Conservation (phyloP, 2,888 invertebrate species). For the Synanthedon andrenaeformis region DNA sequence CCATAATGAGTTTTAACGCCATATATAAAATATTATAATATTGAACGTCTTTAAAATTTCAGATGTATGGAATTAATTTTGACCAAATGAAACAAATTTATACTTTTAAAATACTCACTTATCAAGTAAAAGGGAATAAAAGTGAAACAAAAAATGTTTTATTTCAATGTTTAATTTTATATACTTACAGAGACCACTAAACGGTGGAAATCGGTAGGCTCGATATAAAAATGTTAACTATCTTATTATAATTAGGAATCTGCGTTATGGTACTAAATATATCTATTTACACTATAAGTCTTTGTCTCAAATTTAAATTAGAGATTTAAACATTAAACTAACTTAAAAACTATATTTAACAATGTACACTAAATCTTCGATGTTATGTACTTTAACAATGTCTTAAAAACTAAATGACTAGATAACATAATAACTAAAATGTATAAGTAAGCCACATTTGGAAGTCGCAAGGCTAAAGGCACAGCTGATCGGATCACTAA, state of each 20-base stretch:
- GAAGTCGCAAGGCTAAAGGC: conserved; percentile 57
- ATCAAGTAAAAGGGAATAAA: neutral
- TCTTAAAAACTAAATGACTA: conserved; percentile 56
- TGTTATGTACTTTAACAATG: conserved; percentile 17
- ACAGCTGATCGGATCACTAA: conserved; percentile 56
- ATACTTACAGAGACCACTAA: conserved; percentile 37
- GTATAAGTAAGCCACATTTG: conserved; percentile 30
- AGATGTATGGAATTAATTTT: neutral
- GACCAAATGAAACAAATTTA: neutral
- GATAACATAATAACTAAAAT: conserved; percentile 51
- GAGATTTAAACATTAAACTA: neutral
- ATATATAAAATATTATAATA: too few species aligned
- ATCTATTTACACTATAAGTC: conserved; percentile 52
- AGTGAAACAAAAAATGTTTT: neutral
- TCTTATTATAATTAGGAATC: conserved; percentile 49
- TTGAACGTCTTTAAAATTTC: too few species aligned
- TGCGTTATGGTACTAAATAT: conserved; percentile 54
- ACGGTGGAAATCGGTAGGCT: conserved; percentile 27
- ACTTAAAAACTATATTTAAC: neutral
- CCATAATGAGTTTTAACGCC: neutral
- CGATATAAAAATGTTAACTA: conserved; percentile 1
- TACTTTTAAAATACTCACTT: neutral
- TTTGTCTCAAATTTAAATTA: conserved; percentile 42
- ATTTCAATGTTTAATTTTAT: conserved; percentile 9
- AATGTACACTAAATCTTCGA: neutral